Evolutionary conservation across 2,797 vertebrate species (phyloP), one percentile per base, ranked within the genome.

Genomic region (Yasuhikotakia modesta): DNA sequence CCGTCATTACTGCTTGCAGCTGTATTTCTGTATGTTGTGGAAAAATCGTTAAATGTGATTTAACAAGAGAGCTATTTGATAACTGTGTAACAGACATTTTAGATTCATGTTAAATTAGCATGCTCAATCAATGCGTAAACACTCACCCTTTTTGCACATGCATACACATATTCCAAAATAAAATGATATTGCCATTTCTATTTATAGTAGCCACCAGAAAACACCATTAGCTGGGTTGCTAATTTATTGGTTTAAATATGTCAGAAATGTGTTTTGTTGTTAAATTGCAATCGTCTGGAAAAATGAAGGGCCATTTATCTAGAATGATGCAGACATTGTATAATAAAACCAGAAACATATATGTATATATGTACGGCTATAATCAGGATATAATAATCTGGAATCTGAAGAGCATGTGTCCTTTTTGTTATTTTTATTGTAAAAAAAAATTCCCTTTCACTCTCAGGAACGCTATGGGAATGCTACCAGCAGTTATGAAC

Each of bases 281-380:
- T 79, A 82, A 85, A 84, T 86, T 76, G 76, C 67, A 79, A 85
- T 85, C 79, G 50, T 16, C 82, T 81, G 78, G 78, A 85, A 87
- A 74, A 67, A 84, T 79, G 73, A 74, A 64, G 66, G 46, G 58
- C n/a, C n/a, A n/a, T n/a, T n/a, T n/a, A n/a, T n/a, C n/a, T n/a
- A n/a, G n/a, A n/a, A n/a, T n/a, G n/a, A n/a, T n/a, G n/a, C n/a
- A n/a, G n/a, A n/a, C n/a, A n/a, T n/a, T n/a, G n/a, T n/a, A n/a
- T n/a, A n/a, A n/a, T n/a, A n/a, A n/a, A n/a, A n/a, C n/a, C n/a
- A n/a, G n/a, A n/a, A n/a, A n/a, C n/a, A n/a, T n/a, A n/a, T n/a
- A n/a, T n/a, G n/a, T n/a, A n/a, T n/a, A n/a, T n/a, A n/a, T n/a
- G n/a, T n/a, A n/a, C n/a, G n/a, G n/a, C n/a, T n/a, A n/a, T n/a